Evolutionary conservation across 2,888 invertebrate genomes (phyloP), one percentile per base, ranked within the genome.

Genomic region (Ectemnius cavifrons): DNA sequence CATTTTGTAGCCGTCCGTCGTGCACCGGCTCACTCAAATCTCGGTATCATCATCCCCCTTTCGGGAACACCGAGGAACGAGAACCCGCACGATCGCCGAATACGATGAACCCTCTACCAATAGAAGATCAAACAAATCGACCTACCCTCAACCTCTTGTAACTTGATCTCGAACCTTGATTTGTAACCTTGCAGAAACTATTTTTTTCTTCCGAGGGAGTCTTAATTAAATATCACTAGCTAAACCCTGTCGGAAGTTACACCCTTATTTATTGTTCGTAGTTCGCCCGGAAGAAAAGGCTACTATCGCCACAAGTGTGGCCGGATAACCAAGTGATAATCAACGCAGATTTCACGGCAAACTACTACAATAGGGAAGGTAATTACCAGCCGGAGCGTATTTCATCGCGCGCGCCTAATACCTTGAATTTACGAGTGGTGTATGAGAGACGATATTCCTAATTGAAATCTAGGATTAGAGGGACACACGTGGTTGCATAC

Each of bases 1-100:
- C 91, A 91, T 91, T 91, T 91, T 91, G 90, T 89, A 88, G 81
- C 84, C 85, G 83, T 83, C 80, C 84, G 85, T 78, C 86, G 83
- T 83, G 79, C 79, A 79, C 79, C 77, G 71, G 78, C 79, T 83
- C 81, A 73, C 75, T 81, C 77, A 63, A 71, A 71, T 77, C 77
- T 70, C 66, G 58, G 59, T 70, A 69, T 60, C 64, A 73, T 79
- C 82, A 75, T 72, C 73, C 80, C 82, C 72, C 63, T 65, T 37
- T 37, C 37, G 37, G 46, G 61, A 52, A 46, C 45, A 63, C 64
- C 59, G 67, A 64, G 63, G 68, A 73, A 65, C 61, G 56, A 67
- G 67, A 67, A 62, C 62, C 67, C 67, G 47, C 45, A 60, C 47
- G 65, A 73, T 46, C 69, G 47, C 45, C 67, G 49, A 68, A 73